These are phyloP conservation scores for Halcyon badia DNA, from an alignment of 2,797 vertebrate species.

Conservation along the genomic window DNA sequence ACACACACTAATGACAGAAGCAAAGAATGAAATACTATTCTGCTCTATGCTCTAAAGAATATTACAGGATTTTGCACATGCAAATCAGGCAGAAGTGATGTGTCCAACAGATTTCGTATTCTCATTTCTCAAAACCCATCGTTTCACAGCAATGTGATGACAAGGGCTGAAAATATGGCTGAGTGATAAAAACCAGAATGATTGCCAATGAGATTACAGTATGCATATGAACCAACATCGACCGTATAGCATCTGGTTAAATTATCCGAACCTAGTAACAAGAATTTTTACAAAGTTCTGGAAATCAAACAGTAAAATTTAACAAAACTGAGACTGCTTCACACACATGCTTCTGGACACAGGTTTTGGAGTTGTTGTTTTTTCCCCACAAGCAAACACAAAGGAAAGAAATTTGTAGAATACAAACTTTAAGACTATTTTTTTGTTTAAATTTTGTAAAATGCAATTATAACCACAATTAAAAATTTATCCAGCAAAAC, in stretches of 20 bases:
- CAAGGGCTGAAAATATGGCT: slow-evolving; percentile 4
- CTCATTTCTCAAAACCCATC: background rate
- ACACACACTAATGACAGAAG: background rate
- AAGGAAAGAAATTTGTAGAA: background rate
- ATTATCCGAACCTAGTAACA: background rate
- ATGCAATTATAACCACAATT: background rate
- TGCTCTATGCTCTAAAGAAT: background rate
- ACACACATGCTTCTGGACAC: background rate
- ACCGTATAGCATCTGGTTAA: background rate
- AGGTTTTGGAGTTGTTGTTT: background rate
- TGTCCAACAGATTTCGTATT: background rate
- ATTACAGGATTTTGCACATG: background rate
- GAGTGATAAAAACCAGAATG: slow-evolving; percentile 26
- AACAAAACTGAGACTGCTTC: background rate
- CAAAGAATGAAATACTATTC: background rate
- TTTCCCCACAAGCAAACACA: background rate
- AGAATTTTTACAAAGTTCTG: background rate
- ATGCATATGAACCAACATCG: background rate
- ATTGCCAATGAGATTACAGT: background rate
- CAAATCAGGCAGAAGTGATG: background rate
- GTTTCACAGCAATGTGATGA: background rate
- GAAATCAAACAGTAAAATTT: background rate
- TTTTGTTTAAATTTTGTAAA: background rate
- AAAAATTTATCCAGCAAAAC: background rate
- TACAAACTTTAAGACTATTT: background rate